Evolutionary conservation across 2,113 vertebrate genomes (phyloP).

Genomic region (Craseonycteris thonglongyai): DNA sequence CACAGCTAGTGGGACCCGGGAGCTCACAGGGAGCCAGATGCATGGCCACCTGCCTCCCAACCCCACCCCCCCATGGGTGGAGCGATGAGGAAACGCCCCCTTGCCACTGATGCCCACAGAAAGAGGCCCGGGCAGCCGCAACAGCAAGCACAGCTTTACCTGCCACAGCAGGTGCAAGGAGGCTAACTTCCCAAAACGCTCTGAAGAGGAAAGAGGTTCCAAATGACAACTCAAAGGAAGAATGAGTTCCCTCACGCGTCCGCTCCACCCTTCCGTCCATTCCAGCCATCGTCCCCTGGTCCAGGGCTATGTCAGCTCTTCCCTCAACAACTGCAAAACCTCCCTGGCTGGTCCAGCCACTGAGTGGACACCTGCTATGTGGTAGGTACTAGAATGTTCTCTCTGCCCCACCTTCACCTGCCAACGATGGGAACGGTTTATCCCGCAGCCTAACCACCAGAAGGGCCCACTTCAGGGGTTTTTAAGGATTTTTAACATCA

Average conservation of each 20-base stretch:
- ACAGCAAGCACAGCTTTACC: neutral
- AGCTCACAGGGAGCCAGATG: neutral
- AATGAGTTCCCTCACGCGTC: neutral
- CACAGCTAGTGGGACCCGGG: neutral
- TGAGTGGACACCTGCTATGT: neutral
- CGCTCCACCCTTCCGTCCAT: neutral
- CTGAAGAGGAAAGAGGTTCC: neutral
- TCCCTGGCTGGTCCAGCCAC: neutral
- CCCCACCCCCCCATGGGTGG: neutral
- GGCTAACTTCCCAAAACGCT: neutral
- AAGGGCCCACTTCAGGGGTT: neutral
- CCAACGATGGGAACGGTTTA: neutral
- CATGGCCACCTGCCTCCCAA: neutral
- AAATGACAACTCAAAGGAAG: neutral
- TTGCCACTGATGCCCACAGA: neutral
- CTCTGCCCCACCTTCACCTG: neutral
- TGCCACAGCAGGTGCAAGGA: neutral
- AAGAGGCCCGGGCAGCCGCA: neutral
- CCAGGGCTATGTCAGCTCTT: accelerated
- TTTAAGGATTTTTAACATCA: neutral
- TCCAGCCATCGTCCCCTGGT: neutral
- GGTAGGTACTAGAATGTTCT: neutral
- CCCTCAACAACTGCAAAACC: neutral
- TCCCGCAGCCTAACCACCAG: neutral
- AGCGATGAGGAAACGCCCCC: neutral